These are phyloP conservation scores for Xyliphius kryptos DNA, from an alignment of 2,113 vertebrate genomes.

Conservation along the genomic window DNA sequence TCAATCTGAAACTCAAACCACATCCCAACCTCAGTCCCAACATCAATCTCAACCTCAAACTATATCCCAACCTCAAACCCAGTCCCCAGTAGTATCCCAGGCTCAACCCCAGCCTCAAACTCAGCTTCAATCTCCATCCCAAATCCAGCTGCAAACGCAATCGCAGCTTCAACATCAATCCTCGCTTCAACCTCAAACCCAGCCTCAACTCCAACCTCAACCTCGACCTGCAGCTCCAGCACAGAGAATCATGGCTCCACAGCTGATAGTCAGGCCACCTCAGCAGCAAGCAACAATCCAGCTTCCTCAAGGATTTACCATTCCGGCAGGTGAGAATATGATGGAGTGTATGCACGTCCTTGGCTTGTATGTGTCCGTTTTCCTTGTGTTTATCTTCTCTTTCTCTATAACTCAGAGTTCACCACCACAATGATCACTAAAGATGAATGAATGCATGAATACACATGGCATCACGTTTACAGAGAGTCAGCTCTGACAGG, in stretches of 20 bases:
- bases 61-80: neutral
- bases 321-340: conserved; percentile 77
- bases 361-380: no score
- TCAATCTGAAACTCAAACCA: no score
- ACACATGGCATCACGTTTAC: no score
- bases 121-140: neutral
- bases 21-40: neutral
- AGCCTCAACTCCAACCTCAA: neutral
- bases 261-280: conserved; percentile 77
- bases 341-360: no score
- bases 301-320: conserved; percentile 80
- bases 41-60: neutral
- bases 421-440: no score
- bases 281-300: conserved; percentile 81
- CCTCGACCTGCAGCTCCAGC: conserved; percentile 48
- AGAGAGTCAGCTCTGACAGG: no score
- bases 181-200: neutral
- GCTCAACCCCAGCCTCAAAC: neutral
- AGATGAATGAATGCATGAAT: no score
- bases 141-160: neutral
- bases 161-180: no score
- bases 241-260: conserved; percentile 72
- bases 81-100: conserved; percentile 18
- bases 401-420: no score
- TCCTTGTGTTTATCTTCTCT: no score